phyloP scores from a whole-genome alignment of 2,888 invertebrate genomes.

The Andrena flavipes region DNA sequence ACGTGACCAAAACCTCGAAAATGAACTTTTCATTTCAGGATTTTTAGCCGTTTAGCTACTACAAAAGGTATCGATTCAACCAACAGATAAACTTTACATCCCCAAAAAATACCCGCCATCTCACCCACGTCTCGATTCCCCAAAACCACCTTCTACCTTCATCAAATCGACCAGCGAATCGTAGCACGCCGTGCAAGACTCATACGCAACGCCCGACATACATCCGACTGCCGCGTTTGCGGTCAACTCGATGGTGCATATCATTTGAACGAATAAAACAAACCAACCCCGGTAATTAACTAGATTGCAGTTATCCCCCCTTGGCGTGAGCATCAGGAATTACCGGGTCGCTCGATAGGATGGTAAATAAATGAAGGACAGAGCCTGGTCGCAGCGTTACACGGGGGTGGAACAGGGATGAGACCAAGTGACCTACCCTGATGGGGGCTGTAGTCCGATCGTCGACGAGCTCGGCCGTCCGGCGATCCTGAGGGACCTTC shows the following conservation, averaged over 20 bases:
- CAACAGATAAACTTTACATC: too few species aligned
- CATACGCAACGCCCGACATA: slow-evolving; percentile 34
- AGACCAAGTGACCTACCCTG: slow-evolving; percentile 76
- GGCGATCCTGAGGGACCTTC: slow-evolving; percentile 76
- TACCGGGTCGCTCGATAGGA: neutral
- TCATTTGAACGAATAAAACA: slow-evolving; percentile 35
- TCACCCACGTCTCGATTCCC: neutral
- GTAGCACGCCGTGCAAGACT: slow-evolving; percentile 46
- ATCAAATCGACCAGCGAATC: slow-evolving; percentile 50
- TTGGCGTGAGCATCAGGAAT: neutral
- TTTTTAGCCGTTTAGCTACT: too few species aligned
- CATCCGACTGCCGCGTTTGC: slow-evolving; percentile 30
- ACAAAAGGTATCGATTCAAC: too few species aligned
- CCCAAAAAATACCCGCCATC: neutral
- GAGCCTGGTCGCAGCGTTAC: neutral
- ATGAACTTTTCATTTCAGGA: too few species aligned
- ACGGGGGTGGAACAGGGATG: neutral
- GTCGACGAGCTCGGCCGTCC: slow-evolving; percentile 76
- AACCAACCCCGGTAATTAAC: slow-evolving; percentile 22
- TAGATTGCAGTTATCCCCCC: slow-evolving; percentile 7
- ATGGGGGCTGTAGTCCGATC: slow-evolving; percentile 79
- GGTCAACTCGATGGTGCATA: slow-evolving; percentile 30
- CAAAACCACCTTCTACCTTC: neutral
- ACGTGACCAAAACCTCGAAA: too few species aligned
- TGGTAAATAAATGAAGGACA: slow-evolving; percentile 5